These are phyloP conservation scores for Thripadectes ignobilis DNA, from an alignment of 2,797 vertebrate species.

Conservation along the genomic window DNA sequence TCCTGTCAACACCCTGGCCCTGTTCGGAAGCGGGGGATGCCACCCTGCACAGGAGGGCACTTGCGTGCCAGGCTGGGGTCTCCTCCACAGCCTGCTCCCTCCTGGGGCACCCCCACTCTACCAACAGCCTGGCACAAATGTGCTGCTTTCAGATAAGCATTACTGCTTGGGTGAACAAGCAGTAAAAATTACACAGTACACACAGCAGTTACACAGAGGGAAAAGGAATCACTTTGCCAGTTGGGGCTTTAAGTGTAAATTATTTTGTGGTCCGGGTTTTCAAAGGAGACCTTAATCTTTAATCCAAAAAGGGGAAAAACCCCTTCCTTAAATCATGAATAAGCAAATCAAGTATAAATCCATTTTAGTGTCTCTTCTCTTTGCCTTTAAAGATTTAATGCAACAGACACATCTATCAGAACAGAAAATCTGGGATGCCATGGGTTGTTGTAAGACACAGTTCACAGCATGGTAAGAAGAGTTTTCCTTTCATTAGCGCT, in stretches of 20 bases:
- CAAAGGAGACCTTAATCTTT: background rate
- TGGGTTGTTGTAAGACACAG: background rate
- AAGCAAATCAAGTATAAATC: background rate
- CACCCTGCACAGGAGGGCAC: background rate
- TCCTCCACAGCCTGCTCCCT: background rate
- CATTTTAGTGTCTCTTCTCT: background rate
- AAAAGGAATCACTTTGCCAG: background rate
- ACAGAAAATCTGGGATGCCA: background rate
- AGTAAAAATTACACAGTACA: background rate
- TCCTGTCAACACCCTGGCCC: background rate
- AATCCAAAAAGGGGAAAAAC: background rate
- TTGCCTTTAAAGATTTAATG: background rate
- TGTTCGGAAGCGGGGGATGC: accelerated
- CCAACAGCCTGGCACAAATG: background rate
- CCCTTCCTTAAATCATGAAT: background rate
- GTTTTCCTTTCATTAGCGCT: background rate
- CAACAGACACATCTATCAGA: background rate
- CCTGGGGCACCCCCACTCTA: background rate
- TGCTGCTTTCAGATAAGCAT: background rate
- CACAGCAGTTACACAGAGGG: background rate
- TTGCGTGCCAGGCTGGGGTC: accelerated
- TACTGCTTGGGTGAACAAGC: background rate
- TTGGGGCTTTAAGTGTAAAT: background rate
- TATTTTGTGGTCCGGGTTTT: background rate
- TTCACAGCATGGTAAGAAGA: background rate